phyloP scores from a whole-genome alignment of 2,113 vertebrate species.

The Eretmochelys imbricata region DNA sequence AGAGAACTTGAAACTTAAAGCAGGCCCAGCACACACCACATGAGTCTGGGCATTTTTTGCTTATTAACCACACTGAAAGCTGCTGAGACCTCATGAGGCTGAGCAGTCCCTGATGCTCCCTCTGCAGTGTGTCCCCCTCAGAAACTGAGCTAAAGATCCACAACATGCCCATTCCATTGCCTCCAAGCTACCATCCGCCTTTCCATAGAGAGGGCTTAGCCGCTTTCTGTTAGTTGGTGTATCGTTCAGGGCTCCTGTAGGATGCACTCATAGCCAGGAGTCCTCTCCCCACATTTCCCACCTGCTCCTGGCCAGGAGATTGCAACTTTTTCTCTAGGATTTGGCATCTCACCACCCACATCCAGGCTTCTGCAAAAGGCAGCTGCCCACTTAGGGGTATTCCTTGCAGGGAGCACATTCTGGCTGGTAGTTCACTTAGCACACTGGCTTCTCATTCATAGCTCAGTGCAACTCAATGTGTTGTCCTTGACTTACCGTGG shows the following conservation, averaged over 20 bases:
- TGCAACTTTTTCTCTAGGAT: no score
- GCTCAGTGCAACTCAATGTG: not conserved
- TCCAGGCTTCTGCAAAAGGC: not conserved
- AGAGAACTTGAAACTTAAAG: not conserved
- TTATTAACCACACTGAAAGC: slow-evolving; percentile 36
- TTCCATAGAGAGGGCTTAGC: accelerated
- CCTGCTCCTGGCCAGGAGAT: no score
- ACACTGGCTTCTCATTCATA: not conserved
- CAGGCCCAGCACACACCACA: not conserved
- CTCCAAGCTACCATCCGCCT: not conserved
- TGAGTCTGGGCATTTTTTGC: not conserved
- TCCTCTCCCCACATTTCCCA: no score
- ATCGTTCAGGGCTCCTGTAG: not conserved
- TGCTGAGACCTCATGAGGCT: not conserved
- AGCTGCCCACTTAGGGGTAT: not conserved
- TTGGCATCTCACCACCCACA: no score
- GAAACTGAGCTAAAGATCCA: not conserved
- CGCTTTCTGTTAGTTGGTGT: not conserved
- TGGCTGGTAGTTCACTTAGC: not conserved
- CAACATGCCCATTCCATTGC: not conserved
- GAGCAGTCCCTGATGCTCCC: not conserved
- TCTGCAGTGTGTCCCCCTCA: not conserved
- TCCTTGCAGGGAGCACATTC: not conserved
- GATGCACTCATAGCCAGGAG: not conserved
- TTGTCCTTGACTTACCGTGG: not conserved